Percentiles rank a stretch among this genome's conserved stretches.
Evolutionary conservation across 2,888 invertebrate genomes (phyloP).

Genomic region (Amiota mariae): DNA sequence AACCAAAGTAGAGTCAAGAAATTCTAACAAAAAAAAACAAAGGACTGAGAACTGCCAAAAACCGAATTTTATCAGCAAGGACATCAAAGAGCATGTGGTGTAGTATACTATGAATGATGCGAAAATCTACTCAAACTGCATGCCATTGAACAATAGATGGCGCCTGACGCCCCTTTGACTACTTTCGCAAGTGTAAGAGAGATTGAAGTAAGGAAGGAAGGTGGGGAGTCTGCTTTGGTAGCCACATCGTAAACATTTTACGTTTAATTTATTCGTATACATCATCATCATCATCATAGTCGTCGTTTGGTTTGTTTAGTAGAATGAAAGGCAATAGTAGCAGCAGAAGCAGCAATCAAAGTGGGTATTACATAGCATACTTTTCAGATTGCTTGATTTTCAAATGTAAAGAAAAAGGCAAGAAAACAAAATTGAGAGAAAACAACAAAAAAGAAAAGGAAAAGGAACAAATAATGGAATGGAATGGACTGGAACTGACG

Average conservation of each 20-base stretch:
- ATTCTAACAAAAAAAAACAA: too few species aligned
- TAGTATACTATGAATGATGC: too few species aligned
- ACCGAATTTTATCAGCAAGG: slow-evolving; percentile 19
- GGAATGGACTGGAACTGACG: too few species aligned
- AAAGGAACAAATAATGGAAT: too few species aligned
- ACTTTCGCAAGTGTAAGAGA: too few species aligned
- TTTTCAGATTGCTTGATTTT: not conserved
- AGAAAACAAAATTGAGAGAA: too few species aligned
- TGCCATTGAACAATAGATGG: not conserved
- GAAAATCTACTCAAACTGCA: not conserved
- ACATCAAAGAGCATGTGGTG: not conserved
- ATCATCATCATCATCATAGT: slow-evolving; percentile 8
- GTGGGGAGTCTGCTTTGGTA: not conserved
- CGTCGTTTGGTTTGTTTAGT: not conserved
- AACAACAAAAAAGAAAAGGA: too few species aligned
- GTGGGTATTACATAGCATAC: not conserved
- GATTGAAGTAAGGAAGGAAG: not conserved
- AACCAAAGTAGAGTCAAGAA: not conserved
- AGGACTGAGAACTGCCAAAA: too few species aligned
- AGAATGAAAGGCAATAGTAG: not conserved
- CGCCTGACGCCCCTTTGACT: not conserved
- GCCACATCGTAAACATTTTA: slow-evolving; percentile 48
- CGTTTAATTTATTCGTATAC: slow-evolving; percentile 46
- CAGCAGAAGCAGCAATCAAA: not conserved
- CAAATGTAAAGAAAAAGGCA: too few species aligned